phyloP scores from a whole-genome alignment of 1,140 invertebrate species.

The Babylonia areolata region DNA sequence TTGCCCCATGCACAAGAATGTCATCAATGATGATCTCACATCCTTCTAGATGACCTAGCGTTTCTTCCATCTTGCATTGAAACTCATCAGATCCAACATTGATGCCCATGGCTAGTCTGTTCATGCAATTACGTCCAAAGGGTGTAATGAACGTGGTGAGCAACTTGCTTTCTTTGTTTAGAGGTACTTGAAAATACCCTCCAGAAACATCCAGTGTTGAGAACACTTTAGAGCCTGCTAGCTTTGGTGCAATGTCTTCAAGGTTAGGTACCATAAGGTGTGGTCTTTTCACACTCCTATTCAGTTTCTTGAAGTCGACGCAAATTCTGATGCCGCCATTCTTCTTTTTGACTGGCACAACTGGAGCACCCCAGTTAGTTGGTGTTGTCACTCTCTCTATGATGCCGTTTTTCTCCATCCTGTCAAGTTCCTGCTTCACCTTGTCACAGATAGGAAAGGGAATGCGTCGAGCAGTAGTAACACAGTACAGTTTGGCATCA shows the following conservation, averaged over 20 bases:
- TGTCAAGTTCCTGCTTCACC: constrained; percentile 64
- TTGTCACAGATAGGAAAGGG: constrained; percentile 60
- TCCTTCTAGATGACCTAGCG: constrained; percentile 35
- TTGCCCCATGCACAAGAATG: constrained; percentile 55
- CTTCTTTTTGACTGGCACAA: constrained; percentile 54
- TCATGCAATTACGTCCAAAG: constrained; percentile 72
- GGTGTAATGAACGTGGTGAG: constrained; percentile 62
- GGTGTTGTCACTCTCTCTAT: constrained; percentile 50
- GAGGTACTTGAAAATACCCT: constrained; percentile 3
- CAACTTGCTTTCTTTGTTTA: constrained; percentile 27
- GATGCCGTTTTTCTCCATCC: constrained; percentile 58
- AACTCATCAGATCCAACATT: constrained; percentile 47
- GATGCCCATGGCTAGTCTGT: constrained; percentile 75
- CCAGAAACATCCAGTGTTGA: no score
- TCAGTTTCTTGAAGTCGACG: constrained; percentile 39
- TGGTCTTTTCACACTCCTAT: constrained; percentile 31
- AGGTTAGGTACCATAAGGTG: constrained; percentile 36
- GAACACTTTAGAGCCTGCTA: no score
- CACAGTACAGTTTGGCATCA: no score
- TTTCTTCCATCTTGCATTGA: constrained; percentile 43
- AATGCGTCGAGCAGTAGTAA: no score
- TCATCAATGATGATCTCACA: constrained; percentile 54
- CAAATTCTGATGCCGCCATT: constrained; percentile 64
- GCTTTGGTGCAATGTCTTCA: constrained; percentile 37
- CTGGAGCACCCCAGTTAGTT: constrained; percentile 54